Base-by-base conservation (phyloP, 1,140 invertebrate genomes). In the Zaprionus kolodkinae region DNA sequence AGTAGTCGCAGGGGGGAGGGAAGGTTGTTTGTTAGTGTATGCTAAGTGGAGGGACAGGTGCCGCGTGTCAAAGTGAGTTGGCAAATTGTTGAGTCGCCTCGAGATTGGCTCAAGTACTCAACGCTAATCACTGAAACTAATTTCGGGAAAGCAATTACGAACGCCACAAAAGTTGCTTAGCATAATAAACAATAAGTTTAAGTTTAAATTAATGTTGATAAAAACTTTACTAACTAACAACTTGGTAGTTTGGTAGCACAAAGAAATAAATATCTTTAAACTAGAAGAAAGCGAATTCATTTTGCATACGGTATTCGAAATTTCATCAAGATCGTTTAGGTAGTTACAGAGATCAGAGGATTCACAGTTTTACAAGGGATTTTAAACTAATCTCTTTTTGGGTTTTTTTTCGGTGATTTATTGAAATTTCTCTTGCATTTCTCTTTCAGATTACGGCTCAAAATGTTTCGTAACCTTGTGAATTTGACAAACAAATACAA, bases 401-500 rank as follows among this genome's bases (percentile, higher is more conserved):
- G 50, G 50, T 3, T 52, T 63, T 40, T 17, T 17, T 40, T 33
- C 36, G 2, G 11, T 36, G 30, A 38, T 57, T 57, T 57, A 55
- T 57, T 35, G n/a, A 10, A 38, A 35, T 57, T 57, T 57, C 55
- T 57, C 55, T 54, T 43, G 61, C 38, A 12, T 33, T 33, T 25
- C 56, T 61, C 48, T 73, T 73, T 55, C 59, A 55, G 27, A 61
- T 9, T 36, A 50, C 72, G 57, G 56, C 40, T 45, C 55, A 88
- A 83, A 75, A 88, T 92, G 83, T 81, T 92, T 56, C 91, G 85
- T 25, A 90, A 76, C 61, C 72, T 92, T 6, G 43, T 91, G 11
- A 82, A 88, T 76, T 89, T 92, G 50, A 85, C 89, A 75, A 82
- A 79, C 61, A 87, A 92, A 78, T 93, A 94, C 69, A 94, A 95